These are phyloP conservation scores for Timandra comae DNA, from an alignment of 2,888 invertebrate species.

Conservation along the genomic window DNA sequence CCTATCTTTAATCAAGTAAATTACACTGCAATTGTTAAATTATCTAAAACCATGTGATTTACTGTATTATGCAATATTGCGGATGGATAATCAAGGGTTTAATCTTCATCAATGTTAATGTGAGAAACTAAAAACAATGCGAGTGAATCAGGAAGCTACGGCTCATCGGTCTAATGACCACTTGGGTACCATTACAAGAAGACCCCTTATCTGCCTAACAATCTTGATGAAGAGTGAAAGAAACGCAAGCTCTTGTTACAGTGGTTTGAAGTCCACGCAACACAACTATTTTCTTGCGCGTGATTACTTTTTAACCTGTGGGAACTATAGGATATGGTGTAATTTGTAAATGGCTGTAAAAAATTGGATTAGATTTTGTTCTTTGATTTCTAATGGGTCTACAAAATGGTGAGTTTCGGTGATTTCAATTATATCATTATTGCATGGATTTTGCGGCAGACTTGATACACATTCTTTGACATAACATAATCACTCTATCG, in stretches of 20 bases:
- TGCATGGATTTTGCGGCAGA: no score
- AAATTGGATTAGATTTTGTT: slow-evolving; percentile 19
- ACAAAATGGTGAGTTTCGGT: no score
- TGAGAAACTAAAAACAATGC: slow-evolving; percentile 60
- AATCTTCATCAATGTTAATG: slow-evolving; percentile 39
- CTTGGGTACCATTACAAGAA: slow-evolving; percentile 26
- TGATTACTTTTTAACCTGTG: slow-evolving; percentile 60
- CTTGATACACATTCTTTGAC: no score
- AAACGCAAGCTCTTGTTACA: slow-evolving; percentile 18
- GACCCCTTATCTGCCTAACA: slow-evolving; percentile 14
- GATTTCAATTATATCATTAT: no score
- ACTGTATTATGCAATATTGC: slow-evolving; percentile 17
- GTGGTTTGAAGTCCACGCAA: slow-evolving; percentile 38
- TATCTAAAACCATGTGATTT: neutral
- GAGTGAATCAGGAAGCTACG: slow-evolving; percentile 56
- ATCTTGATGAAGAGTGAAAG: neutral
- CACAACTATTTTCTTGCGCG: slow-evolving; percentile 39
- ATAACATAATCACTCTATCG: no score
- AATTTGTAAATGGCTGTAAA: slow-evolving; percentile 31
- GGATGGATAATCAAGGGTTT: slow-evolving; percentile 23
- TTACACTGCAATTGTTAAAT: no score
- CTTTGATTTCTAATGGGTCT: slow-evolving; percentile 4
- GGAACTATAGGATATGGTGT: slow-evolving; percentile 33
- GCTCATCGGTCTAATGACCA: slow-evolving; percentile 62
- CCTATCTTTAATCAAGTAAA: no score